Conservation (phyloP, 1,140 invertebrate species). For the Triops cancriformis region DNA sequence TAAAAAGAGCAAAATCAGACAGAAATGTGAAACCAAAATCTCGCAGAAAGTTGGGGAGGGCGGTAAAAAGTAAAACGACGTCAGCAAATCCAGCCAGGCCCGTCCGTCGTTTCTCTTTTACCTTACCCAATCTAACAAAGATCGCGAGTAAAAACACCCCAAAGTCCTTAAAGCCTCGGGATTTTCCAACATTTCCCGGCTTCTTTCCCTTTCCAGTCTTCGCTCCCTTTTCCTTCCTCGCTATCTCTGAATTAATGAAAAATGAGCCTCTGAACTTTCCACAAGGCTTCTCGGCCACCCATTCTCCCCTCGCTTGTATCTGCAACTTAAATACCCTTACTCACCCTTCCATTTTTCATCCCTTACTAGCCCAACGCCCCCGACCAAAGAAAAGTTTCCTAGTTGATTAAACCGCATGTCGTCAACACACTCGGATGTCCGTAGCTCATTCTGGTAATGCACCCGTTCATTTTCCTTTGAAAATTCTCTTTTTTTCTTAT, state of each 20-base stretch:
- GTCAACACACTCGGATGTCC: constrained; percentile 9
- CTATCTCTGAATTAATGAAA: constrained; percentile 8
- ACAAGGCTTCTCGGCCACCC: not conserved
- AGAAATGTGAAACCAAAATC: not conserved
- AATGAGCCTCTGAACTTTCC: not conserved
- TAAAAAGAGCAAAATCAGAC: too few relatives aligned
- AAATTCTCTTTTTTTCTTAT: not conserved
- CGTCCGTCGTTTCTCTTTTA: not conserved
- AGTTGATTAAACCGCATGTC: constrained; percentile 13
- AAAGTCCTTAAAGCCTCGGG: not conserved
- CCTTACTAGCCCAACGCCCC: not conserved
- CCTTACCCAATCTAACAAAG: not conserved
- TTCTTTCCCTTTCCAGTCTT: not conserved
- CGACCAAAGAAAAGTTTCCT: not conserved
- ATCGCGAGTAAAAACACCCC: not conserved
- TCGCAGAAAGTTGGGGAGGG: not conserved
- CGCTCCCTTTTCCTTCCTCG: not conserved
- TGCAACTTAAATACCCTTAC: not conserved
- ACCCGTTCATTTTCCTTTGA: not conserved
- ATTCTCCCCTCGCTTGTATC: not conserved
- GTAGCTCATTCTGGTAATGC: not conserved
- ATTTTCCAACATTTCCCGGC: not conserved
- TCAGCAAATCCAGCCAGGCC: not conserved
- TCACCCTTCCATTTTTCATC: not conserved
- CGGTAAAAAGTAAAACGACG: not conserved